Conservation (phyloP, 1,140 invertebrate genomes). For the Megathymus violae region DNA sequence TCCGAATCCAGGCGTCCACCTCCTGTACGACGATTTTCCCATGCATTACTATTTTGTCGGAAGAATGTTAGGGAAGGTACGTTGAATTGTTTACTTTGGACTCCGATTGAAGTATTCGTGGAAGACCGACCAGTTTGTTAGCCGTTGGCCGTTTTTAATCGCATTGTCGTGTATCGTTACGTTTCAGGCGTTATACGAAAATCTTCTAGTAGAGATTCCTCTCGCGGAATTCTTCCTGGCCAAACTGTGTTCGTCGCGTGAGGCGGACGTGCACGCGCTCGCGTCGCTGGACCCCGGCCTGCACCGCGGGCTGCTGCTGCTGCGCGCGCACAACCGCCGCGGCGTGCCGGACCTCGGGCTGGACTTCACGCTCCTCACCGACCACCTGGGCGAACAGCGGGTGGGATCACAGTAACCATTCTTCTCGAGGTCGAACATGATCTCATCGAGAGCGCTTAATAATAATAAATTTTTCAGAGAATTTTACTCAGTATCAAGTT, state of each 20-base stretch:
- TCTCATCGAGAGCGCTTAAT: no score
- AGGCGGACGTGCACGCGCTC: constrained; percentile 96
- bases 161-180: no score
- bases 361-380: constrained; percentile 96
- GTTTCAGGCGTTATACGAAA: constrained; percentile 95
- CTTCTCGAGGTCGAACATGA: no score
- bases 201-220: constrained; percentile 96
- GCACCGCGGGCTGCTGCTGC: constrained; percentile 94
- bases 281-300: constrained; percentile 96
- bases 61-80: constrained; percentile 95
- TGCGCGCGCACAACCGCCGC: constrained; percentile 90
- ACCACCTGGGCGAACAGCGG: constrained; percentile 95
- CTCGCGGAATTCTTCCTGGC: constrained; percentile 96
- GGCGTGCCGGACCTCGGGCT: constrained; percentile 92
- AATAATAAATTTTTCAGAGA: no score
- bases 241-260: constrained; percentile 87
- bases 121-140: no score
- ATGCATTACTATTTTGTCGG: constrained; percentile 98
- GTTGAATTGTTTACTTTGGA: constrained; percentile 16
- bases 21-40: constrained; percentile 92
- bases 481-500: no score
- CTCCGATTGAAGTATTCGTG: no score
- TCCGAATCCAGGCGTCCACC: constrained; percentile 95
- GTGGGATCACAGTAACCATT: no score
- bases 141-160: no score